Percentiles rank a stretch among this genome's conserved stretches.
phyloP scores from a whole-genome alignment of 2,113 vertebrate genomes.

The Laterallus jamaicensis region DNA sequence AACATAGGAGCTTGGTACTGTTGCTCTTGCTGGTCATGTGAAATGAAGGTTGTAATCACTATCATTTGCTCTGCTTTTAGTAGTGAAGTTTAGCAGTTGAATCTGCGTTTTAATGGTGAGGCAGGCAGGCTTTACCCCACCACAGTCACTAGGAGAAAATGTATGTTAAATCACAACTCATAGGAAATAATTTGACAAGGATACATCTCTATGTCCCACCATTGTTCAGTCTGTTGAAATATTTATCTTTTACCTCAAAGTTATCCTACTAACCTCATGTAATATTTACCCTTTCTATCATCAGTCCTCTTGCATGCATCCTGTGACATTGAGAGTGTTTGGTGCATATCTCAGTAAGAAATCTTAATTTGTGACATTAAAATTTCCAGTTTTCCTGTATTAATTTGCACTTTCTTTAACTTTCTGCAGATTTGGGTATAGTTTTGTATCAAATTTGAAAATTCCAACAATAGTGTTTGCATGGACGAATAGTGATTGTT shows the following conservation, averaged over 20 bases:
- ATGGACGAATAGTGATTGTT: background rate
- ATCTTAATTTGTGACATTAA: background rate
- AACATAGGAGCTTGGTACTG: background rate
- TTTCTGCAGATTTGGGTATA: background rate
- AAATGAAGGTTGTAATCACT: background rate
- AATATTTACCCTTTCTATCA: background rate
- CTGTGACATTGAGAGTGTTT: background rate
- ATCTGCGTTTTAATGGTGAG: background rate
- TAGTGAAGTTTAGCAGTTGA: background rate
- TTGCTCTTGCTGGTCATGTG: background rate
- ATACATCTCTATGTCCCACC: background rate
- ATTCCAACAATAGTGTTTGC: background rate
- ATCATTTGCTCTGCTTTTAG: background rate
- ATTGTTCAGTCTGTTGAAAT: background rate
- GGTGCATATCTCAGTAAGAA: background rate
- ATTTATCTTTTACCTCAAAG: background rate
- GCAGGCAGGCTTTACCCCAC: background rate
- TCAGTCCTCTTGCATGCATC: background rate
- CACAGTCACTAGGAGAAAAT: background rate
- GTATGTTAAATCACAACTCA: background rate
- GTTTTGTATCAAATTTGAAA: background rate
- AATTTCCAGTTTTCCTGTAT: background rate
- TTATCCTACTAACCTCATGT: slow-evolving; percentile 21
- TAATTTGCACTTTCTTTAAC: slow-evolving; percentile 1
- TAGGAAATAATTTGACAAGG: background rate